phyloP scores from a whole-genome alignment of 2,113 vertebrate genomes.

The Xiphias gladius region DNA sequence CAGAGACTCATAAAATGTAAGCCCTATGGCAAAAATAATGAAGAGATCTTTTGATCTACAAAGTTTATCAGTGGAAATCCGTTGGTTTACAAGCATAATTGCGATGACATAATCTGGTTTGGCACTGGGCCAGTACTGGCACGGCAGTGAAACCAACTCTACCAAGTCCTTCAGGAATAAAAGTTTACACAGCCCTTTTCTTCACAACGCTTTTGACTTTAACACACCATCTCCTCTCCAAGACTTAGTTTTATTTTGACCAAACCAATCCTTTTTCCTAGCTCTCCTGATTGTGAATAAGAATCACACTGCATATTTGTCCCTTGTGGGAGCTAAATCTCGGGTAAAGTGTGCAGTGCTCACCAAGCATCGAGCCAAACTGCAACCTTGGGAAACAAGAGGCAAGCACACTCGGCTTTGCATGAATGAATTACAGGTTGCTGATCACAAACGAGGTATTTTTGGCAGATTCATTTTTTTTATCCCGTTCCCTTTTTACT shows the following conservation, averaged over 20 bases:
- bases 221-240: neutral
- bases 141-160: neutral
- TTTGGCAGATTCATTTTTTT: neutral
- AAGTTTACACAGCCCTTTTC: neutral
- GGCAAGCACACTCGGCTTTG: neutral
- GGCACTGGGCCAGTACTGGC: constrained; percentile 19
- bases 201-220: neutral
- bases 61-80: constrained; percentile 1
- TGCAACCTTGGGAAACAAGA: neutral
- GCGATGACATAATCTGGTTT: constrained; percentile 47
- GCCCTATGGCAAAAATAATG: neutral
- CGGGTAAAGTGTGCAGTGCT: neutral
- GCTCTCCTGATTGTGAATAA: neutral
- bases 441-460: neutral
- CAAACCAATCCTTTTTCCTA: neutral
- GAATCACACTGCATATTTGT: neutral
- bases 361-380: neutral
- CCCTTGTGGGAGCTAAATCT: neutral
- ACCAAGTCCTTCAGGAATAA: constrained; percentile 11
- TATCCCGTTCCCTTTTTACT: constrained; percentile 20
- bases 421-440: constrained; percentile 8
- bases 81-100: constrained; percentile 31
- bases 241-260: constrained; percentile 1
- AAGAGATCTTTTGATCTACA: constrained; percentile 40
- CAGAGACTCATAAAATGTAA: constrained; percentile 13